Evolutionary conservation across 1,140 invertebrate genomes (phyloP).

Genomic region (Drosophila tropicalis): DNA sequence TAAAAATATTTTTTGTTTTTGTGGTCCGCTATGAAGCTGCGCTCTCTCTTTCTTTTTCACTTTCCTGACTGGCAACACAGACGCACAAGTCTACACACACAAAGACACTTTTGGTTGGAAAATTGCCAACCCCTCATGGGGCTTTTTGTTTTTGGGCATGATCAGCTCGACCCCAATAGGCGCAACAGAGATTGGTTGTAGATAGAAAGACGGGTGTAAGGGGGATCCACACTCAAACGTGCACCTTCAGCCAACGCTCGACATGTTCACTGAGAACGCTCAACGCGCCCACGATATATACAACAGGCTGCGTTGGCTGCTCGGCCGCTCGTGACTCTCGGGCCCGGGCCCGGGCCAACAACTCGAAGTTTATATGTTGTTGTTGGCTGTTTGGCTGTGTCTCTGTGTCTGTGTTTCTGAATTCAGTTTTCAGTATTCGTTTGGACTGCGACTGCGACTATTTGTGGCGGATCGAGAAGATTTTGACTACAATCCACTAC

Average conservation of each 20-base stretch:
- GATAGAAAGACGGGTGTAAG: not conserved
- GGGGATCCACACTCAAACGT: constrained; percentile 7
- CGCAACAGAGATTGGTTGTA: constrained; percentile 1
- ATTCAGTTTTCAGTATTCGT: constrained; percentile 79
- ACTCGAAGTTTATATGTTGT: constrained; percentile 45
- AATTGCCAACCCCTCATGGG: constrained; percentile 73
- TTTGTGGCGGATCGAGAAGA: constrained; percentile 49
- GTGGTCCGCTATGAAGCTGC: constrained; percentile 63
- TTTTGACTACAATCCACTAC: constrained; percentile 8
- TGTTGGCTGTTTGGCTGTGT: constrained; percentile 42
- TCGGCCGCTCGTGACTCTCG: constrained; percentile 73
- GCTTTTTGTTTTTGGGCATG: constrained; percentile 54
- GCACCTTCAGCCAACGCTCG: constrained; percentile 43
- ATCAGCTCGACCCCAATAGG: constrained; percentile 73
- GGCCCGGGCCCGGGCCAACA: constrained; percentile 61
- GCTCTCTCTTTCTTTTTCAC: constrained; percentile 47
- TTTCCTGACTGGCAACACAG: not conserved
- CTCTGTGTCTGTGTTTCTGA: constrained; percentile 60
- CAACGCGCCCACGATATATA: constrained; percentile 32
- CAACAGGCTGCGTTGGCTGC: constrained; percentile 77
- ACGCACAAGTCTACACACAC: not conserved
- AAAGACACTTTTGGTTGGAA: constrained; percentile 66
- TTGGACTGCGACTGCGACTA: constrained; percentile 76
- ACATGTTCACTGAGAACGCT: constrained; percentile 22
- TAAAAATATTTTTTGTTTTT: constrained; percentile 16